Percentiles rank a stretch among this genome's conserved stretches.
Evolutionary conservation across 2,888 invertebrate genomes (phyloP).

Genomic region (Amiota communis): DNA sequence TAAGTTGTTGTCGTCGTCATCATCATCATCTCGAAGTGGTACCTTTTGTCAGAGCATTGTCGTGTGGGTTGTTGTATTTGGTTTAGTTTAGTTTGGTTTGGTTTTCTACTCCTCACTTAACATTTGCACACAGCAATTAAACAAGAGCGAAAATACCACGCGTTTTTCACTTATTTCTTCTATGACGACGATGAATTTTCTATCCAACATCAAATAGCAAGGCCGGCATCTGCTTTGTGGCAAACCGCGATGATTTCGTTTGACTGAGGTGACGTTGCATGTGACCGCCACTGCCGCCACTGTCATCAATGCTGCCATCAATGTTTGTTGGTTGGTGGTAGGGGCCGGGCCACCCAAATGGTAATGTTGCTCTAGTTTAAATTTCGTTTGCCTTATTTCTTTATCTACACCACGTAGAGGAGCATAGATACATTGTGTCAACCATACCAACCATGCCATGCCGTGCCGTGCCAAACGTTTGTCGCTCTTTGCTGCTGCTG

Average conservation of each 20-base stretch:
- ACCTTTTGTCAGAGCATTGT: slow-evolving; percentile 52
- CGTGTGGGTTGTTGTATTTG: slow-evolving; percentile 33
- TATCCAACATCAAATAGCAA: slow-evolving; percentile 11
- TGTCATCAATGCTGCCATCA: not conserved
- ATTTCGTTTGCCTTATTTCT: slow-evolving; percentile 22
- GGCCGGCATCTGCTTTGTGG: slow-evolving; percentile 9
- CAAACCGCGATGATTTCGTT: slow-evolving; percentile 5
- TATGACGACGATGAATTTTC: slow-evolving; percentile 1
- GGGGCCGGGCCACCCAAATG: slow-evolving; percentile 56
- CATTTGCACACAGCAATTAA: slow-evolving; percentile 27
- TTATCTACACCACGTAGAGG: not conserved
- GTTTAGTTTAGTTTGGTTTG: slow-evolving; percentile 39
- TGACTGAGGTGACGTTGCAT: slow-evolving; percentile 18
- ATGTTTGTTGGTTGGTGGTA: not conserved
- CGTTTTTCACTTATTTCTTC: slow-evolving; percentile 26
- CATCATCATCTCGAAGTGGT: slow-evolving; percentile 5
- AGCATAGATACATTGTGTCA: too few relatives aligned
- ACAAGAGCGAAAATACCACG: slow-evolving; percentile 23
- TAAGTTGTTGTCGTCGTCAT: too few relatives aligned
- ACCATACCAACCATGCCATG: too few relatives aligned
- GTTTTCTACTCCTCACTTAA: slow-evolving; percentile 20
- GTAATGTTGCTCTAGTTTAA: slow-evolving; percentile 55
- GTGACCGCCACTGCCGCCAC: not conserved
- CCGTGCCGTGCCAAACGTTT: too few relatives aligned
- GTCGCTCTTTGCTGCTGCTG: not conserved